These are phyloP conservation scores for Etia nguti DNA, from an alignment of 2,113 vertebrate species.

Conservation along the genomic window DNA sequence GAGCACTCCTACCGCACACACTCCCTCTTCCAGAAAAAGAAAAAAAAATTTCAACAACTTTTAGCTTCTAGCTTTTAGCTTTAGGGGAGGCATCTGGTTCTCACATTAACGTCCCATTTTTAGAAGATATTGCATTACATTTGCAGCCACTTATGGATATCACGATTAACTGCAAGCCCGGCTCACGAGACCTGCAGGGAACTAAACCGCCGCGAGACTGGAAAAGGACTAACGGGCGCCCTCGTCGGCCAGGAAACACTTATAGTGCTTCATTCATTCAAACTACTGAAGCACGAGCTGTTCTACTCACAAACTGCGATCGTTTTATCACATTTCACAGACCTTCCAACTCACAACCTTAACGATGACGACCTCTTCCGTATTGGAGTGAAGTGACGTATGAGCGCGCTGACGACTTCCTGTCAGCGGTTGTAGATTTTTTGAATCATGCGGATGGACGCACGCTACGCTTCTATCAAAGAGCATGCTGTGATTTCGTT, in stretches of 20 bases:
- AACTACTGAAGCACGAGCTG: background rate
- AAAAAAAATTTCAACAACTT: background rate
- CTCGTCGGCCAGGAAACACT: background rate
- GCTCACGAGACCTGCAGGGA: slow-evolving; percentile 18
- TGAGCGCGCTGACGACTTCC: slow-evolving; percentile 26
- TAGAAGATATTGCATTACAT: background rate
- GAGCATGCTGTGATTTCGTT: background rate
- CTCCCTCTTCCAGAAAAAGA: background rate
- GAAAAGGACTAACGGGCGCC: background rate
- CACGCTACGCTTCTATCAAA: background rate
- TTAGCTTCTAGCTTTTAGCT: background rate
- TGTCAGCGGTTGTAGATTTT: slow-evolving; percentile 4
- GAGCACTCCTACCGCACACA: background rate
- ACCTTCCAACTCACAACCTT: slow-evolving; percentile 71
- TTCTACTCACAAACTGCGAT: background rate
- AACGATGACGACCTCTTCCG: slow-evolving; percentile 72
- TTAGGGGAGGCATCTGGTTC: accelerated
- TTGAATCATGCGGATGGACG: background rate
- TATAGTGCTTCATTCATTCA: slow-evolving; percentile 30
- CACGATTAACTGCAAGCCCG: background rate
- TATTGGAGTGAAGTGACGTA: slow-evolving; percentile 51
- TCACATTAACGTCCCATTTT: background rate
- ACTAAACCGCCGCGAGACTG: background rate
- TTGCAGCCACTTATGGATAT: background rate
- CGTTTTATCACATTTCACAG: slow-evolving; percentile 7